Percentiles rank a stretch among this genome's conserved stretches.
Conservation (phyloP, 1,140 invertebrate genomes). For the Psix sp. region DNA sequence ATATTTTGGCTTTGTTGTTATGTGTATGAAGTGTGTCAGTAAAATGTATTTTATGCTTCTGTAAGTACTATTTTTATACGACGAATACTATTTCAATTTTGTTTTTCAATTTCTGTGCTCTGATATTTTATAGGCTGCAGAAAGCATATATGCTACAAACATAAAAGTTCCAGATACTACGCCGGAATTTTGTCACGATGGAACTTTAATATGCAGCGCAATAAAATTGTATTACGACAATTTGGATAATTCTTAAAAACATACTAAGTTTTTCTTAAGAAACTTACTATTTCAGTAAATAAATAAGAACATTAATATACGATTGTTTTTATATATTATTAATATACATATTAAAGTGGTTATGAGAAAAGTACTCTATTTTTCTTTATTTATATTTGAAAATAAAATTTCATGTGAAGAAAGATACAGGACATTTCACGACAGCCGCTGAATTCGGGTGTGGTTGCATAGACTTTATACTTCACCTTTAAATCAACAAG, state of each 20-base stretch:
- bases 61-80: too few relatives aligned
- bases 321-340: too few relatives aligned
- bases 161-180: constrained; percentile 28
- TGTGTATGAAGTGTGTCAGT: too few relatives aligned
- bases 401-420: too few relatives aligned
- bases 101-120: constrained; percentile 20
- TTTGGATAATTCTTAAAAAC: constrained; percentile 5
- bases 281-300: neutral
- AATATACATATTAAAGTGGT: too few relatives aligned
- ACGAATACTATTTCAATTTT: constrained; percentile 10
- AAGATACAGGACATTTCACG: constrained; percentile 41
- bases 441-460: constrained; percentile 46
- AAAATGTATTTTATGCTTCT: too few relatives aligned
- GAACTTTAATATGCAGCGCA: constrained; percentile 22
- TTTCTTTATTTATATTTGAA: too few relatives aligned
- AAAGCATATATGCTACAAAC: constrained; percentile 34
- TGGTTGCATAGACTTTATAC: constrained; percentile 37
- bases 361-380: too few relatives aligned
- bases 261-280: neutral
- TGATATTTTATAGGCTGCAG: constrained; percentile 16
- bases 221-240: constrained; percentile 29
- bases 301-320: too few relatives aligned
- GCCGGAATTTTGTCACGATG: constrained; percentile 11
- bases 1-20: too few relatives aligned
- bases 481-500: constrained; percentile 37